Base-by-base conservation (phyloP, 2,113 vertebrate genomes). In the Delphinapterus leucas region DNA sequence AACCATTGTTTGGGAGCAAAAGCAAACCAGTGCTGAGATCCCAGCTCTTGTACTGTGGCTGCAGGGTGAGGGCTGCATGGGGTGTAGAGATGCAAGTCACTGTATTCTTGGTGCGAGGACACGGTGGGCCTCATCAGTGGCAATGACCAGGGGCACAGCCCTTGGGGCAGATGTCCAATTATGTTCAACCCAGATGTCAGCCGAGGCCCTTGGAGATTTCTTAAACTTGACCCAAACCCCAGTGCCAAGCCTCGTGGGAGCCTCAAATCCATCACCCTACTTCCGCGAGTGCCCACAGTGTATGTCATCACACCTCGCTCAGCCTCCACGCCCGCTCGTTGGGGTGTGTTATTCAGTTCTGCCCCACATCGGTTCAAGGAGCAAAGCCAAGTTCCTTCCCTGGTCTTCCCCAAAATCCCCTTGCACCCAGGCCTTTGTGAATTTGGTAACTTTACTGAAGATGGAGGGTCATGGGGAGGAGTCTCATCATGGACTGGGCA, bases 201-300 rank as follows among this genome's bases (percentile, higher is more conserved):
- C 41, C 0, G 7, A 93, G 36, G 58, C 20, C 74, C 41, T 68
- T 10, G 6, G 53, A 61, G 73, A 83, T 15, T 7, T 65, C 38
- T 60, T 80, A 60, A 84, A 95, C 33, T 84, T 93, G 65, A 95
- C 60, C 74, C n/a, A 36, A 10, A 41, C 53, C 23, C 79, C 3
- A 44, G 1, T 38, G n/a, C 25, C 61, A 38, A 23, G 53, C 28
- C 68, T 80, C 8, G 7, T 6, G 80, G 76, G 49, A 84, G 33
- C 38, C 60, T 85, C 2, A 38, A 31, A 61, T 36, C 13, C 58
- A 67, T 2, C 61, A 21, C 4, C 47, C 9, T 3, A 2, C 44
- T 12, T 23, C 23, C 25, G 20, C 2, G 15, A 3, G 17, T 41
- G 8, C 11, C 15, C 58, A 12, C 5, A 38, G 31, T 2, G 1